These are phyloP conservation scores for Chaetorhynchus papuensis DNA, from an alignment of 2,113 vertebrate genomes.

Conservation along the genomic window DNA sequence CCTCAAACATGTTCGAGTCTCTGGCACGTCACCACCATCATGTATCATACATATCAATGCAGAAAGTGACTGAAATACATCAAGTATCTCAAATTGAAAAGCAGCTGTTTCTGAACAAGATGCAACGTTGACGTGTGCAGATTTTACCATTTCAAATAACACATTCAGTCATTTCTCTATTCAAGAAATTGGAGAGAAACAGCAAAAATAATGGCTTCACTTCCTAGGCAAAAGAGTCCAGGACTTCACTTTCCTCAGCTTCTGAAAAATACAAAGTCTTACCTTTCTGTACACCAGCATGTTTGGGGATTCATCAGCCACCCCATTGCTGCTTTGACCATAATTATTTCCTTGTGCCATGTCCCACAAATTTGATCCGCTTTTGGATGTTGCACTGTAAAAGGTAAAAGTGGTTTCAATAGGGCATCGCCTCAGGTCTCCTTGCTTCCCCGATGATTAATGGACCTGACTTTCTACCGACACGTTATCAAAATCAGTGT, in stretches of 20 bases:
- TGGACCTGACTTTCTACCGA: background rate
- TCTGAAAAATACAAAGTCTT: conserved; percentile 49
- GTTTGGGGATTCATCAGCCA: conserved; percentile 93
- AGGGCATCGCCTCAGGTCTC: background rate
- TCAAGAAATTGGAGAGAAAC: background rate
- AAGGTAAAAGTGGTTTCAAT: conserved; percentile 34
- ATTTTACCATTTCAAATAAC: background rate
- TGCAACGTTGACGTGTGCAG: fast-evolving
- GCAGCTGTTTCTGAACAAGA: background rate
- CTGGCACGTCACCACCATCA: background rate
- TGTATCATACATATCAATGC: background rate
- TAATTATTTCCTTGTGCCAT: conserved; percentile 96
- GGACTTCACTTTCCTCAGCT: background rate
- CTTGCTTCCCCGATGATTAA: background rate
- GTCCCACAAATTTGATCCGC: conserved; percentile 71
- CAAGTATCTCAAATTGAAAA: background rate
- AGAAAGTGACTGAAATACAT: background rate
- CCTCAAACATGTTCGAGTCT: background rate
- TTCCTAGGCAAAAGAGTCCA: background rate
- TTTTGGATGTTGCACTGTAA: conserved; percentile 58
- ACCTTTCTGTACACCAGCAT: conserved; percentile 99
- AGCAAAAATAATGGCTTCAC: background rate
- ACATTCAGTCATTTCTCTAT: background rate
- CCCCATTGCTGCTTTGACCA: conserved; percentile 90
- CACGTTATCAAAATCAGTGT: background rate